These are phyloP conservation scores for Embidobia sp. DNA, from an alignment of 2,888 invertebrate species.

Conservation along the genomic window DNA sequence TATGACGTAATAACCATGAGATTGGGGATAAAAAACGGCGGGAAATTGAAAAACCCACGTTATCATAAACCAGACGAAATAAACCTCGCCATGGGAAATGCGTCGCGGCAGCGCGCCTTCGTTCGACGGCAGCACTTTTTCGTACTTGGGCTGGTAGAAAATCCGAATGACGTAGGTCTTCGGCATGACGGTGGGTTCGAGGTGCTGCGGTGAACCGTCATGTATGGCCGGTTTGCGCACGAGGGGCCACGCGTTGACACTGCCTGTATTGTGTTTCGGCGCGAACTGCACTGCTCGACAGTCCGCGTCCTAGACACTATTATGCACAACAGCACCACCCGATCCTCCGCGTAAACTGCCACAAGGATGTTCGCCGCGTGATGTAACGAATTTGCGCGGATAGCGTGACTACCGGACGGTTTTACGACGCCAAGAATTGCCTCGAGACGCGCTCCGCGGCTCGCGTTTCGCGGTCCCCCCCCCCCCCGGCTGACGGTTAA, in stretches of 20 bases:
- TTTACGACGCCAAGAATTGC: conserved; percentile 50
- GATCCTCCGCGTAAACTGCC: conserved; percentile 52
- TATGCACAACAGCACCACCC: conserved; percentile 43
- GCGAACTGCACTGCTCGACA: conserved; percentile 59
- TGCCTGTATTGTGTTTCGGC: conserved; percentile 70
- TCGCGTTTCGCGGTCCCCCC: conserved; percentile 8
- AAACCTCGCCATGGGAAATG: conserved; percentile 40
- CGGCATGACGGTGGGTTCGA: conserved; percentile 65
- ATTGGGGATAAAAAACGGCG: neutral
- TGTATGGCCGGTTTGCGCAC: conserved; percentile 60
- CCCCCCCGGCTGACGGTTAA: neutral
- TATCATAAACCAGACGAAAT: too few species aligned
- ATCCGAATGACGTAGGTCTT: conserved; percentile 73
- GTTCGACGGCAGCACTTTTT: conserved; percentile 65
- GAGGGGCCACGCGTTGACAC: conserved; percentile 65
- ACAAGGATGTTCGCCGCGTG: conserved; percentile 65
- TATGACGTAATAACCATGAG: too few species aligned
- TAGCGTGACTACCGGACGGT: conserved; percentile 68
- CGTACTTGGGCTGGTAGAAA: conserved; percentile 74
- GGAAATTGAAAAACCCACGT: conserved; percentile 3
- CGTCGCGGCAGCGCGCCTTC: conserved; percentile 14
- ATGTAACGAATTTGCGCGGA: conserved; percentile 75
- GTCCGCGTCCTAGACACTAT: conserved; percentile 51
- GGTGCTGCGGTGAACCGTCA: conserved; percentile 64
- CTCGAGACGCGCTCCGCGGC: conserved; percentile 16